Evolutionary conservation across 1,140 invertebrate species (phyloP).

Genomic region (Riptortus pedestris): DNA sequence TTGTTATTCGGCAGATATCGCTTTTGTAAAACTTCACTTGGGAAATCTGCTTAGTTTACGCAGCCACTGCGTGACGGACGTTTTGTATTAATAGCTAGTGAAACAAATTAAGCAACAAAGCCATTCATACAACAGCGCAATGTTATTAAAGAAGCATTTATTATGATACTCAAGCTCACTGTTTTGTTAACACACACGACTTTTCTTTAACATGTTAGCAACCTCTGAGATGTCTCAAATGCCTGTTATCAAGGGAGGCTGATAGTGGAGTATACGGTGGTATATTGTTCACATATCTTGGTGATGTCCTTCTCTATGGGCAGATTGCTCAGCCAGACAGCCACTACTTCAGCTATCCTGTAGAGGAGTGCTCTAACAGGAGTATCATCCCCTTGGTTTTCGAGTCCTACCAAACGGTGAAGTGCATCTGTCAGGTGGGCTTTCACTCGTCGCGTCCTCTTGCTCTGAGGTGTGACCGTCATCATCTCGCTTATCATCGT

Average conservation of each 20-base stretch:
- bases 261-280: neutral
- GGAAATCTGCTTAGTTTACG: no score
- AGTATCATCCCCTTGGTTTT: neutral
- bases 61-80: no score
- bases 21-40: no score
- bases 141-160: no score
- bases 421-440: neutral
- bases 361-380: neutral
- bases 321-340: neutral
- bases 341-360: neutral
- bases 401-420: neutral
- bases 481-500: neutral
- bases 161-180: no score
- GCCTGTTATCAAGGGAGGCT: neutral
- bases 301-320: neutral
- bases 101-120: no score
- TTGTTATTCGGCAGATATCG: no score
- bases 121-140: no score
- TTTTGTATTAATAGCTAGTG: no score
- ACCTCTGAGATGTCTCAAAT: neutral
- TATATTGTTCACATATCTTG: neutral
- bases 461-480: neutral
- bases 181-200: no score
- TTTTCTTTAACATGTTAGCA: no score
- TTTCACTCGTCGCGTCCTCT: neutral